Conservation (phyloP, 2,888 invertebrate genomes). For the Trypoxylon attenuatum region DNA sequence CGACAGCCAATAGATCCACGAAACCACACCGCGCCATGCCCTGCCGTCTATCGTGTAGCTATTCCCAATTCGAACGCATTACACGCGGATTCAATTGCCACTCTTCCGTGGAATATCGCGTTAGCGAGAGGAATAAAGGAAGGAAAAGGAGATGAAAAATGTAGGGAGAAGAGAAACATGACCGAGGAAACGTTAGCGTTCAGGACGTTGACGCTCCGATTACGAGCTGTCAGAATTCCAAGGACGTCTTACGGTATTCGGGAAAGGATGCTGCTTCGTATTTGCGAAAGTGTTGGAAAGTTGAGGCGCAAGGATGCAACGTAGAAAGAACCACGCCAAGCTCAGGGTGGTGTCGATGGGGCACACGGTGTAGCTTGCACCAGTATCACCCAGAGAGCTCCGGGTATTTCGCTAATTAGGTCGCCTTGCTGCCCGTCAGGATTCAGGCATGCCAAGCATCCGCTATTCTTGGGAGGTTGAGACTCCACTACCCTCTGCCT, state of each 20-base stretch:
- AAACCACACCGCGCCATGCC: too few species aligned
- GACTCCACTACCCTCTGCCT: slow-evolving; percentile 6
- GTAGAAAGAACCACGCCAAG: slow-evolving; percentile 40
- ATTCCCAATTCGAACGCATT: too few species aligned
- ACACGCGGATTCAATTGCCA: too few species aligned
- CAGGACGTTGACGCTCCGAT: slow-evolving; percentile 45
- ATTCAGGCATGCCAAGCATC: slow-evolving; percentile 69
- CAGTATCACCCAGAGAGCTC: slow-evolving; percentile 21
- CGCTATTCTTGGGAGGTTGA: slow-evolving; percentile 60
- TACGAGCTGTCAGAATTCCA: slow-evolving; percentile 59
- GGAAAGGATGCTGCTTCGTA: slow-evolving; percentile 61
- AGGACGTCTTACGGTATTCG: slow-evolving; percentile 63
- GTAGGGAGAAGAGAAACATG: too few species aligned
- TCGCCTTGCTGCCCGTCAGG: slow-evolving; percentile 62
- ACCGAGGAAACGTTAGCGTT: too few species aligned
- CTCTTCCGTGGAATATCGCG: too few species aligned
- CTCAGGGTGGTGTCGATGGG: slow-evolving; percentile 7
- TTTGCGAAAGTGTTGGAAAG: slow-evolving; percentile 40
- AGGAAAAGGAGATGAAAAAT: slow-evolving; percentile 14
- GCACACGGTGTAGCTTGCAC: slow-evolving; percentile 3
- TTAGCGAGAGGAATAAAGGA: background rate
- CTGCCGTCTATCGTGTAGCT: too few species aligned
- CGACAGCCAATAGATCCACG: slow-evolving; percentile 4
- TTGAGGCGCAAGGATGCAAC: slow-evolving; percentile 24
- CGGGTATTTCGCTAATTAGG: slow-evolving; percentile 71